Conservation (phyloP, 1,140 invertebrate genomes). For the Atta cephalotes region DNA sequence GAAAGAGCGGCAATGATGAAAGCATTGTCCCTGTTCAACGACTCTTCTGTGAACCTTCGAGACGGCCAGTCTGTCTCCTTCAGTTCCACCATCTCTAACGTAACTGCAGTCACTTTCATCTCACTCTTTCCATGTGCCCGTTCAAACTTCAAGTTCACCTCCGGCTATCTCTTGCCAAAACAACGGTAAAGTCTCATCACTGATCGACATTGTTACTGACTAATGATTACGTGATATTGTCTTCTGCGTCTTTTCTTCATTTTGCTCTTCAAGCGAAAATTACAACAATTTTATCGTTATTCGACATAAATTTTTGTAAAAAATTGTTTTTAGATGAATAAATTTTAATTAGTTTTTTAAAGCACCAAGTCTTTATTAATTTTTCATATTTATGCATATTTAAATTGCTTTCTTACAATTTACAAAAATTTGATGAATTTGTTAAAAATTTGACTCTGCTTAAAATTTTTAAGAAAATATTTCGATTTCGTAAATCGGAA, state of each 20-base stretch:
- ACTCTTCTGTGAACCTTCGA: slow-evolving; percentile 73
- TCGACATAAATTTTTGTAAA: not conserved
- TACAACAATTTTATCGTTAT: slow-evolving; percentile 2
- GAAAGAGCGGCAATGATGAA: slow-evolving; percentile 86
- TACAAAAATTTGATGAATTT: not conserved
- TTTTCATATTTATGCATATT: not conserved
- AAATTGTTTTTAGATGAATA: slow-evolving; percentile 17
- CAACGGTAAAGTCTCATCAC: slow-evolving; percentile 9
- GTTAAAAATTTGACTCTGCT: not conserved
- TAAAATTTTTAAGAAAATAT: slow-evolving; percentile 3
- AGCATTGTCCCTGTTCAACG: slow-evolving; percentile 85
- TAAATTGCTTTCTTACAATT: not conserved
- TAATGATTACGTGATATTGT: slow-evolving; percentile 11
- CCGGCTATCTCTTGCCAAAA: slow-evolving; percentile 36
- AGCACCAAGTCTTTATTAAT: not conserved
- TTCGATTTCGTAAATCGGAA: slow-evolving; percentile 48
- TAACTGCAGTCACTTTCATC: slow-evolving; percentile 51
- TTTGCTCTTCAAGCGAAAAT: slow-evolving; percentile 13
- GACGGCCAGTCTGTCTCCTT: slow-evolving; percentile 71
- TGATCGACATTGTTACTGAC: not conserved
- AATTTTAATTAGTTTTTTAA: not conserved
- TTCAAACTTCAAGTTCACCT: slow-evolving; percentile 46
- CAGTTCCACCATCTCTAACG: slow-evolving; percentile 33
- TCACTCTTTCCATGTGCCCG: slow-evolving; percentile 34
- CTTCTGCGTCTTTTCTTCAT: not conserved